These are phyloP conservation scores for Axea sp. DNA, from an alignment of 2,888 invertebrate species.

Conservation along the genomic window DNA sequence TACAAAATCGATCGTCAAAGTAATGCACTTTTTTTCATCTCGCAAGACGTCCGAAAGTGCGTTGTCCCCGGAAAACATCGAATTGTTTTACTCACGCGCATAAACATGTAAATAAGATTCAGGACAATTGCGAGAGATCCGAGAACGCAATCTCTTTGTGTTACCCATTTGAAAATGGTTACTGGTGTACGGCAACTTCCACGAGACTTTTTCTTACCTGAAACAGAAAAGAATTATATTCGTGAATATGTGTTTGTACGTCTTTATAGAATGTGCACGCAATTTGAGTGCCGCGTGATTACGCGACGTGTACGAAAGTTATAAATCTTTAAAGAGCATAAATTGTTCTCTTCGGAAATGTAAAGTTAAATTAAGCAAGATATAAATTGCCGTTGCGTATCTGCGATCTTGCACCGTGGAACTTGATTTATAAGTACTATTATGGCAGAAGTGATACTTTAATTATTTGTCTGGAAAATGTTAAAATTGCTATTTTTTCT, in stretches of 20 bases:
- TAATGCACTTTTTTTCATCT: conserved; percentile 19
- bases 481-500: too few species aligned
- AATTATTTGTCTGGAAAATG: conserved; percentile 36
- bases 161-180: conserved; percentile 33
- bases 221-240: conserved; percentile 66
- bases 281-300: conserved; percentile 36
- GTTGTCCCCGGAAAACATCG: too few species aligned
- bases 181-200: background rate
- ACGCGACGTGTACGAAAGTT: conserved; percentile 36
- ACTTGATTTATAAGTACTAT: conserved; percentile 53
- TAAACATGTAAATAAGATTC: conserved; percentile 37
- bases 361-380: conserved; percentile 55
- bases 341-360: conserved; percentile 54
- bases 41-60: conserved; percentile 14
- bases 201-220: conserved; percentile 67
- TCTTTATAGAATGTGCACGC: background rate
- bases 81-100: conserved; percentile 20
- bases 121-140: conserved; percentile 8
- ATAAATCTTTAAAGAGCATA: conserved; percentile 46
- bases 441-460: conserved; percentile 45
- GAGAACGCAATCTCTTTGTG: background rate
- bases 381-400: conserved; percentile 48
- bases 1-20: conserved; percentile 34
- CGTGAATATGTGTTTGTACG: background rate
- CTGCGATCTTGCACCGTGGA: conserved; percentile 34